Evolutionary conservation across 2,888 invertebrate genomes (phyloP).

Genomic region (Calameuta filiformis): DNA sequence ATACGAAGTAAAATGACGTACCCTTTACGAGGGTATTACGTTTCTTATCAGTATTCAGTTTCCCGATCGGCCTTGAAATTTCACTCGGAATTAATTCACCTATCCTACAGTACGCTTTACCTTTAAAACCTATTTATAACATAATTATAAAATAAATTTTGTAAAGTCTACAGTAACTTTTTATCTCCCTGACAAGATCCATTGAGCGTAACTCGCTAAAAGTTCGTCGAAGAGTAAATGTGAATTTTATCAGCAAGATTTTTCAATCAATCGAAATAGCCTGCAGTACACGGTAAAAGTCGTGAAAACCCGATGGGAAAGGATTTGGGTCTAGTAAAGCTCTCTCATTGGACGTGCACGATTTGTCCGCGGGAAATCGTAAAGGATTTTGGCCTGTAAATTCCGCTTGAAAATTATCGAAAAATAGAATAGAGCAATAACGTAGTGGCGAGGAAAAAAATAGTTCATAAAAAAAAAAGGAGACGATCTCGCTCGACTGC

Average conservation of each 20-base stretch:
- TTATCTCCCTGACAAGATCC: not conserved
- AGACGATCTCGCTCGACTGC: constrained; percentile 5
- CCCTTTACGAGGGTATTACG: not conserved
- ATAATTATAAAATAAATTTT: not conserved
- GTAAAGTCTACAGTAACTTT: not conserved
- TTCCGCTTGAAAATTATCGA: not conserved
- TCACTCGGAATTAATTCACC: not conserved
- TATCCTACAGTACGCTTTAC: no score
- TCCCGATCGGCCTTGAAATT: not conserved
- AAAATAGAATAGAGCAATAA: not conserved
- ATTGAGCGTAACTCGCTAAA: not conserved
- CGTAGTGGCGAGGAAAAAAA: constrained; percentile 4
- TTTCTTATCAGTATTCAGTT: not conserved
- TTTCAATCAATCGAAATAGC: not conserved
- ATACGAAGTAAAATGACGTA: not conserved
- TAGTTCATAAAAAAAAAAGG: constrained; percentile 10
- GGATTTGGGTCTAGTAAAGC: not conserved
- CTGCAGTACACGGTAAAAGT: not conserved
- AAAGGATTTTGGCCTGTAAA: not conserved
- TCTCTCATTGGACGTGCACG: not conserved
- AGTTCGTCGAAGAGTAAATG: not conserved
- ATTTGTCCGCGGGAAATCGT: not conserved
- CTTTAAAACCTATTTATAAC: no score
- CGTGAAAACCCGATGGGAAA: not conserved
- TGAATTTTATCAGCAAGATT: not conserved